Base-by-base conservation (phyloP, 2,888 invertebrate genomes). In the Apotomis turbidana region DNA sequence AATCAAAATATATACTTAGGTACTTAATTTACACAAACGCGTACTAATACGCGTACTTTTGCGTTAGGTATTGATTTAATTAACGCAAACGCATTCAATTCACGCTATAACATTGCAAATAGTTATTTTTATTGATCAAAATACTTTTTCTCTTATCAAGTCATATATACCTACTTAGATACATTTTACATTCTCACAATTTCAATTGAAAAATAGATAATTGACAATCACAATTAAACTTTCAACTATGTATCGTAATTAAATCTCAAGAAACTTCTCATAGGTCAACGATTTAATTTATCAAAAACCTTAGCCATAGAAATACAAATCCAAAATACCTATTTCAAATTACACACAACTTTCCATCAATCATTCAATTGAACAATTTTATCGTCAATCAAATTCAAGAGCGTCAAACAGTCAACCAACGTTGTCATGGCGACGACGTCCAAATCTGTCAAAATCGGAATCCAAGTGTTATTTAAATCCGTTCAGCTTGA, bases 401-500 rank as follows among this genome's bases (percentile, higher is more conserved):
- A 41, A 6, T 6, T 41, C 6, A 41, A 41, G 41, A 41, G 6
- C 41, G 41, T 52, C 41, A 60, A 46, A 27, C 49, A 67, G 36
- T 49, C 15, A 67, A 60, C 57, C 13, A 41, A 49, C 55, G 38
- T 52, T 46, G 46, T 49, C 60, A 46, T 58, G 57, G 46, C 64
- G 38, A 15, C 13, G 8, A 36, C 8, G 58, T 10, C 15, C 44
- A 41, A 55, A 8, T 27, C 44, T 15, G 61, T 61, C 71, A 61
- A 71, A 71, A 44, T 51, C 10, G 66, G 41, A 64, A 71, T 64
- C 71, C 71, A 64, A 54, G 36, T 36, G 5, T 12, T 27, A 8
- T 15, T 9, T 10, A n/a, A n/a, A 5, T 49, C 6, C 36, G 51
- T 88, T 92, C 92, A 92, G 85, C 91, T 91, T 9, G 90, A 90